Conservation (phyloP, 2,113 vertebrate genomes). For the Entelurus aequoreus region DNA sequence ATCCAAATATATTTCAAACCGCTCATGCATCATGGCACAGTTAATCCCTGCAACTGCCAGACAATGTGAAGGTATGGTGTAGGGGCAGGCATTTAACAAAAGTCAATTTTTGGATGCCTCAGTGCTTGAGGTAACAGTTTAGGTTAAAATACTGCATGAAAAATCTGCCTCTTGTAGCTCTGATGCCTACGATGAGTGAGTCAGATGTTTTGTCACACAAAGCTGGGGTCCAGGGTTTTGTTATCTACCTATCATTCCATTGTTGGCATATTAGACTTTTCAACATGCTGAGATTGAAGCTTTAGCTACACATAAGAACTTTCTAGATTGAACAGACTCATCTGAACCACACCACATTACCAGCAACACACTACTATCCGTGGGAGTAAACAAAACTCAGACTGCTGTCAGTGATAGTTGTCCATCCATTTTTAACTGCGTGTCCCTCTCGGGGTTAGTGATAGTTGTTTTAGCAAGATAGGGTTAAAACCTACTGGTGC, state of each 20-base stretch:
- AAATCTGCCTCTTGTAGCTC: conserved; percentile 24
- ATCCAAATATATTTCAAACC: conserved; percentile 24
- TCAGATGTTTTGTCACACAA: conserved; percentile 30
- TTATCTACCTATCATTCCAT: conserved; percentile 39
- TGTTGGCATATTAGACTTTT: conserved; percentile 33
- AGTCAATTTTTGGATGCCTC: conserved; percentile 30
- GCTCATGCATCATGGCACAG: conserved; percentile 17
- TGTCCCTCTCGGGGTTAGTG: neutral
- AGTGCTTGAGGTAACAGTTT: conserved; percentile 25
- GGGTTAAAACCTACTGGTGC: conserved; percentile 1
- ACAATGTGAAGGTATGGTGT: conserved; percentile 24
- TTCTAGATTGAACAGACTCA: conserved; percentile 3
- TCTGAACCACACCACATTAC: conserved; percentile 3
- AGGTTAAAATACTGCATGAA: conserved; percentile 22
- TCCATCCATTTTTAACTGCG: too few species aligned
- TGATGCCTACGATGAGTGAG: conserved; percentile 15
- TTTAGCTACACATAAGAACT: conserved; percentile 1
- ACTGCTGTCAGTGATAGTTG: too few species aligned
- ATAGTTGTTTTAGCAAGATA: conserved; percentile 13
- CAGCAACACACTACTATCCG: neutral
- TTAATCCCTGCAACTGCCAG: conserved; percentile 38
- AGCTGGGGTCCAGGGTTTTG: conserved; percentile 17
- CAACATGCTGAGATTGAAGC: conserved; percentile 17
- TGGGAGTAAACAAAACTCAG: too few species aligned
- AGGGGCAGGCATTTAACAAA: conserved; percentile 8